These are phyloP conservation scores for Galago senegalensis DNA, from an alignment of 2,797 vertebrate genomes.

Conservation along the genomic window DNA sequence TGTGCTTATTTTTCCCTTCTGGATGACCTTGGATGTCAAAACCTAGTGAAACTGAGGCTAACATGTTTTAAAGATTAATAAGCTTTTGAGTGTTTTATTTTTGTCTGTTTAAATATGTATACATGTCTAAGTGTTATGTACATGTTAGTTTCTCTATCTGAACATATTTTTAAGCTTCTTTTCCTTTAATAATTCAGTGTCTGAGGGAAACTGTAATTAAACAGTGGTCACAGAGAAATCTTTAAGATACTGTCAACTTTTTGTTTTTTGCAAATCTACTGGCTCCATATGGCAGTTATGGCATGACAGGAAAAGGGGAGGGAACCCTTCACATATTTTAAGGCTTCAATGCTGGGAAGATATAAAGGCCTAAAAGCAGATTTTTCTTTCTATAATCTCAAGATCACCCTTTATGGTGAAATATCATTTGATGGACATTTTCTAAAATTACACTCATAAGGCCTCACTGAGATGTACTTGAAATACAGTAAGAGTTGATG, in stretches of 20 bases:
- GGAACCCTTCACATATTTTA: constrained; percentile 60
- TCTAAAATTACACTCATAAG: constrained; percentile 68
- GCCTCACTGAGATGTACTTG: constrained; percentile 66
- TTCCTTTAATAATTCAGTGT: constrained; percentile 61
- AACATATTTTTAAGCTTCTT: constrained; percentile 23
- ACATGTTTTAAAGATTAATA: constrained; percentile 45
- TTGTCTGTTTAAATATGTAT: constrained; percentile 59
- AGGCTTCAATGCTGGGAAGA: constrained; percentile 76
- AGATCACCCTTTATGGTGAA: constrained; percentile 46
- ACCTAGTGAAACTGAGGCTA: constrained; percentile 55
- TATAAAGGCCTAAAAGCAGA: constrained; percentile 46
- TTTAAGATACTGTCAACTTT: constrained; percentile 30
- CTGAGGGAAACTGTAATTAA: constrained; percentile 52
- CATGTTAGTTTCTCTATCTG: constrained; percentile 41
- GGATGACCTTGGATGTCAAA: constrained; percentile 13
- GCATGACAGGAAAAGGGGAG: constrained; percentile 2
- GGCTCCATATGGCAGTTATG: constrained; percentile 50
- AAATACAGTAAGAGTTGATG: constrained; percentile 50
- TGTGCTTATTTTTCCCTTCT: constrained; percentile 1
- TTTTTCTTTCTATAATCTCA: constrained; percentile 2
- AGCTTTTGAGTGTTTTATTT: constrained; percentile 51
- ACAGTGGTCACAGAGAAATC: constrained; percentile 36
- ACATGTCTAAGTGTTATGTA: constrained; percentile 43
- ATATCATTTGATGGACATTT: constrained; percentile 46
- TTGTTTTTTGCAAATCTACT: constrained; percentile 39